Base-by-base conservation (phyloP, 1,140 invertebrate species). In the Thaumetopoea pityocampa region DNA sequence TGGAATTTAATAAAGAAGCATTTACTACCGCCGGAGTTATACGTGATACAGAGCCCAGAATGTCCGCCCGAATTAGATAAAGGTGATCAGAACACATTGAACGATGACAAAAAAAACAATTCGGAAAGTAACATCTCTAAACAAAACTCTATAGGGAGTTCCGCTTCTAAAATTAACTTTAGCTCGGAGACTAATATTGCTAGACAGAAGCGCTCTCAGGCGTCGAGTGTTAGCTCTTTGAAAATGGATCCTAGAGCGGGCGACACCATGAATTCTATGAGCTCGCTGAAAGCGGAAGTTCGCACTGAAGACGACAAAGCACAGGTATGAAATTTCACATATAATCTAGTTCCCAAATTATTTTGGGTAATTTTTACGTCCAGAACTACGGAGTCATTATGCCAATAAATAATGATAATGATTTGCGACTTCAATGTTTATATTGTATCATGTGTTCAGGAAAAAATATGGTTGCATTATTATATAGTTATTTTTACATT, bases 1-100 rank as follows among this genome's bases (percentile, higher is more conserved):
- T 96, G 95, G 94, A 94, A 93, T 59, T 88, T 96, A 8, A 86
- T 96, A 0, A 95, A 95, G 68, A 90, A 89, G 23, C 92, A 94
- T 69, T 67, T 93, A 2, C 89, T 91, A 77, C 89, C 90, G 4
- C 88, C 91, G 0, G 91, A 92, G 42, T 85, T 90, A 7, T 90
- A 89, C 26, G 66, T 82, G 7, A 69, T 87, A 4, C 79, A 84
- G 22, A 82, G 40, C 17, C 73, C 71, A 0, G 81, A 85, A 42
- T 76, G 67, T 51, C 40, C 69, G 3, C 72, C 79, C 0, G 82
- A 87, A 10, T 15, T 38, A 4, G 74, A 77, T 24, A 87, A 85
- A 41, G 52, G 38, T 10, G 74, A 80, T 23, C 52, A 67, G 16
- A 69, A 60, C 20, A 68, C 59, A 6, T 45, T 78, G 5, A 73